Conservation (phyloP, 2,113 vertebrate genomes). For the Microcebus ravelobensis region DNA sequence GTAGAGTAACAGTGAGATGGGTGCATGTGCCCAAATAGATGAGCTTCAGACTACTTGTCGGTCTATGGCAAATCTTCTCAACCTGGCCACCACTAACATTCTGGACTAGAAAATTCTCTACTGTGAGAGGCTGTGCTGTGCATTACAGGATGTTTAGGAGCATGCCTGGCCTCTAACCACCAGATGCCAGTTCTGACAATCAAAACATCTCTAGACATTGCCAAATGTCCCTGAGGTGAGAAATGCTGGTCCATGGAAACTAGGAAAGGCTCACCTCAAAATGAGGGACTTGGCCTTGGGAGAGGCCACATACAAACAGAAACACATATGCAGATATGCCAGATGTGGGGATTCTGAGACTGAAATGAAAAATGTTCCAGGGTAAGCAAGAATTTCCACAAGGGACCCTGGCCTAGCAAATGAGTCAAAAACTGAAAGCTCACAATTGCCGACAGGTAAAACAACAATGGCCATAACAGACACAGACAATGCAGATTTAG, state of each 20-base stretch:
- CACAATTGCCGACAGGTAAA: constrained; percentile 52
- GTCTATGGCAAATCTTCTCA: neutral
- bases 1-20: neutral
- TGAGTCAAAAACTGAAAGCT: constrained; percentile 7
- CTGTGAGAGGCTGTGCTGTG: neutral
- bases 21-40: neutral
- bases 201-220: neutral
- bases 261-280: neutral
- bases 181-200: neutral
- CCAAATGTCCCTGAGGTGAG: neutral
- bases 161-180: neutral
- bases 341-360: neutral
- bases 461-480: constrained; percentile 1
- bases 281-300: neutral
- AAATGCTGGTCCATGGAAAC: neutral
- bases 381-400: constrained; percentile 55
- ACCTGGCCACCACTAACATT: neutral
- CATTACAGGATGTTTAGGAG: neutral
- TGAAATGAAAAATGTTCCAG: constrained; percentile 60
- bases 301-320: neutral
- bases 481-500: constrained; percentile 28
- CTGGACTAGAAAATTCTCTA: neutral
- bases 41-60: neutral
- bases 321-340: neutral
- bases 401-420: neutral